phyloP scores from a whole-genome alignment of 2,797 vertebrate genomes.

The Serranus cabrilla region DNA sequence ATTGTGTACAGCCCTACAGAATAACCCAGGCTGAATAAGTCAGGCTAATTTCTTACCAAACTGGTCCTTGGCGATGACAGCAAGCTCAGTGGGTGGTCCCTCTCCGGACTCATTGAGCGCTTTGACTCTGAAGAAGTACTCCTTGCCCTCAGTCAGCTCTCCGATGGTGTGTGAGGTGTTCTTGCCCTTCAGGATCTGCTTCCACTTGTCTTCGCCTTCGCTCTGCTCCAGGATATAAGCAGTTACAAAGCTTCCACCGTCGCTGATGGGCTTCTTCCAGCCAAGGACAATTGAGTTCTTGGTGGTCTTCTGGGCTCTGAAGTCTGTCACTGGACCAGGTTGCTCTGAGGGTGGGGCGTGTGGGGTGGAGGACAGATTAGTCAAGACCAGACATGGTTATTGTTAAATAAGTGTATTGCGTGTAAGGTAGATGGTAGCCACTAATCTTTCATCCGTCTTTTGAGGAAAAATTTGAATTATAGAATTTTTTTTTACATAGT shows the following conservation, averaged over 20 bases:
- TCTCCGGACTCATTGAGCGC: constrained; percentile 95
- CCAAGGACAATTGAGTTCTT: constrained; percentile 92
- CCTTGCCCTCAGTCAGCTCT: constrained; percentile 92
- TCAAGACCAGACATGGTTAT: background rate
- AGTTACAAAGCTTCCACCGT: constrained; percentile 93
- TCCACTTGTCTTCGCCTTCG: constrained; percentile 93
- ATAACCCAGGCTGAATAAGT: background rate
- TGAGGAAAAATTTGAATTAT: too few species aligned
- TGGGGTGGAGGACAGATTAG: background rate
- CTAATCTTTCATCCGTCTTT: too few species aligned
- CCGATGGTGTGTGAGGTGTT: constrained; percentile 87
- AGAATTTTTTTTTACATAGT: too few species aligned
- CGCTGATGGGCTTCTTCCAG: constrained; percentile 96
- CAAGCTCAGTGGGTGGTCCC: constrained; percentile 91
- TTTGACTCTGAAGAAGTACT: constrained; percentile 94
- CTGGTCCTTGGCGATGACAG: constrained; percentile 93
- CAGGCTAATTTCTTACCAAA: constrained; percentile 86
- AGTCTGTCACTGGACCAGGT: constrained; percentile 95
- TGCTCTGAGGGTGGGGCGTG: constrained; percentile 86
- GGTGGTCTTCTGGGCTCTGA: constrained; percentile 90
- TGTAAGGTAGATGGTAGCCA: too few species aligned
- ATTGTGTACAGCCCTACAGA: too few species aligned
- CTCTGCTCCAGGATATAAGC: constrained; percentile 93
- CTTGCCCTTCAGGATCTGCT: constrained; percentile 90
- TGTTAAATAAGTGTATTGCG: too few species aligned